Conservation (phyloP, 1,140 invertebrate species). For the Globodera rostochiensis region DNA sequence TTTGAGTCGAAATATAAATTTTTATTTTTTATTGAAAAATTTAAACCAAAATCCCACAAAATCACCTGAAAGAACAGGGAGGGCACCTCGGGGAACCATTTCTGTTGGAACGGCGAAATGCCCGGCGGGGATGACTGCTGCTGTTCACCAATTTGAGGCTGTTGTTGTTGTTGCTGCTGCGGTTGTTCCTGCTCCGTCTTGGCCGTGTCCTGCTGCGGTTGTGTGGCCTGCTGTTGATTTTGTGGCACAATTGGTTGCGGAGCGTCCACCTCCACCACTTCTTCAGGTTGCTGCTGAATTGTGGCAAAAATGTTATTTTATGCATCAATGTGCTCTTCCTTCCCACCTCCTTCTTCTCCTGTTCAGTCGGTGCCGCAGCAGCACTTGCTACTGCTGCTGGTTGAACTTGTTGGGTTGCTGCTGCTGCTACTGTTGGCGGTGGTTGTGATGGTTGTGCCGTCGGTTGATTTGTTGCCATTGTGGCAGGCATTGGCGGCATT, state of each 20-base stretch:
- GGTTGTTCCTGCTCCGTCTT: constrained; percentile 10
- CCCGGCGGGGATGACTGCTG: constrained; percentile 11
- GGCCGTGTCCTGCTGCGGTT: constrained; percentile 1
- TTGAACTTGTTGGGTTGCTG: neutral
- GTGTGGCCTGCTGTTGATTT: constrained; percentile 8
- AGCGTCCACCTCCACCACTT: constrained; percentile 28
- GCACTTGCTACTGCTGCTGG: neutral
- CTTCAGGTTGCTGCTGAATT: constrained; percentile 1
- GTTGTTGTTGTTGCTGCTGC: constrained; percentile 1
- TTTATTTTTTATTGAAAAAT: too few relatives aligned
- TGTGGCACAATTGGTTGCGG: constrained; percentile 18
- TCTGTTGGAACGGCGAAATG: constrained; percentile 21
- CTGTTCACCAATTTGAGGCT: constrained; percentile 6
- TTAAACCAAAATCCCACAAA: too few relatives aligned
- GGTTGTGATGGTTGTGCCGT: neutral
- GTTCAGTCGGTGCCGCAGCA: neutral
- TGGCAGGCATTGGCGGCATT: neutral
- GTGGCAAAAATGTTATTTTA: too few relatives aligned
- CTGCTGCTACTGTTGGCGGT: neutral
- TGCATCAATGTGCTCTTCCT: too few relatives aligned
- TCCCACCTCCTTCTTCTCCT: constrained; percentile 13
- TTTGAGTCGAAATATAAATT: too few relatives aligned
- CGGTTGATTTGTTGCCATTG: neutral
- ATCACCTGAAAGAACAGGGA: constrained; percentile 28
- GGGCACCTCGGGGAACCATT: constrained; percentile 28